Percentiles rank a stretch among this genome's conserved stretches.
These are phyloP conservation scores for Ictalurus furcatus DNA, from an alignment of 2,113 vertebrate genomes.

Conservation along the genomic window DNA sequence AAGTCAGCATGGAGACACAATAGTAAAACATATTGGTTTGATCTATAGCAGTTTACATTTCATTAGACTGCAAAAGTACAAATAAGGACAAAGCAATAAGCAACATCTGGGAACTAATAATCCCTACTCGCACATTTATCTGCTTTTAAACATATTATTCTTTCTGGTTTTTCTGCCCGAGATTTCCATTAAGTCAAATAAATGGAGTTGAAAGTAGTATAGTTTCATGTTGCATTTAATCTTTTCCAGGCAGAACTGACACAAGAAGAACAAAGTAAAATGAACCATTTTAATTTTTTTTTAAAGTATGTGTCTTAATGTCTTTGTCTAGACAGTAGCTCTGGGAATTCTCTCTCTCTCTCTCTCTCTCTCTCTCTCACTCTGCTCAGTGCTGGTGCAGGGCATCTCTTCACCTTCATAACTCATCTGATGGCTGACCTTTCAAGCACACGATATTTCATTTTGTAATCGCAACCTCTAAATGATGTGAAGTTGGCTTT, in stretches of 20 bases:
- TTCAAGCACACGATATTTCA: constrained; percentile 36
- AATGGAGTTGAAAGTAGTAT: constrained; percentile 15
- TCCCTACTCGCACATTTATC: not conserved
- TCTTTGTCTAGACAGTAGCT: constrained; percentile 24
- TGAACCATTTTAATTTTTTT: not conserved
- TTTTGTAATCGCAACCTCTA: constrained; percentile 37
- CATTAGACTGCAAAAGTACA: not conserved
- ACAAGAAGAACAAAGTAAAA: constrained; percentile 36
- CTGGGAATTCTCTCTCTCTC: constrained; percentile 1
- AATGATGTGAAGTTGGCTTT: constrained; percentile 12
- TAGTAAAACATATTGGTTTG: not conserved
- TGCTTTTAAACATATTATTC: constrained; percentile 22
- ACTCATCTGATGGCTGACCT: constrained; percentile 39
- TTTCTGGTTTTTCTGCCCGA: not conserved
- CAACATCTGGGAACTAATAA: constrained; percentile 19
- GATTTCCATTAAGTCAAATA: constrained; percentile 33
- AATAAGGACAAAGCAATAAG: constrained; percentile 37
- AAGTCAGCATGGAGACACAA: not conserved
- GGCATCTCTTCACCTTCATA: constrained; percentile 28
- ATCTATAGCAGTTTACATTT: constrained; percentile 28
- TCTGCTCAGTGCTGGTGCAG: not conserved
- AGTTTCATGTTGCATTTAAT: constrained; percentile 37
- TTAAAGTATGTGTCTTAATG: not conserved
- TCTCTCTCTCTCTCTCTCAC: not conserved
- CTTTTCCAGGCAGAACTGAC: constrained; percentile 22